Percentiles rank a stretch among this genome's conserved stretches.
These are phyloP conservation scores for honey bee (Apis mellifera) DNA, from an alignment of 1,140 invertebrate genomes.

Conservation along the genomic window DNA sequence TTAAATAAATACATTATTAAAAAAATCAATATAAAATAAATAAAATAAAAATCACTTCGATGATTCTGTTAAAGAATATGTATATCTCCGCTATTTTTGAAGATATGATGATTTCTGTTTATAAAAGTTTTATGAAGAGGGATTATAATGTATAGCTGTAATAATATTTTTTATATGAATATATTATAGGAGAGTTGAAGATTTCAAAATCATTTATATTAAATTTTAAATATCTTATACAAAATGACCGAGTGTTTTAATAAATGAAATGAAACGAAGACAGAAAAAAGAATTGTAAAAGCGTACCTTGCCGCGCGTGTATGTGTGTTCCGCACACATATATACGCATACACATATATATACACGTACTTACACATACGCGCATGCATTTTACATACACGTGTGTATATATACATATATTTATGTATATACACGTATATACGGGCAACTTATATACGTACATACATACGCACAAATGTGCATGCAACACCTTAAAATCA, in stretches of 20 bases:
- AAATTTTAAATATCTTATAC: too few species aligned
- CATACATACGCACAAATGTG: conserved; percentile 58
- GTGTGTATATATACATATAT: conserved; percentile 51
- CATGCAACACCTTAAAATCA: conserved; percentile 65
- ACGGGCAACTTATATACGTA: conserved; percentile 53
- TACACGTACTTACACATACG: conserved; percentile 49
- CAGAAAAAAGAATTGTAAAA: conserved; percentile 1
- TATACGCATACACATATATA: conserved; percentile 42
- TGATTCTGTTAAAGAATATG: conserved; percentile 5
- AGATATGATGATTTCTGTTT: too few species aligned
- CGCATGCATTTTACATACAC: conserved; percentile 57
- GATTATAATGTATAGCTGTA: too few species aligned
- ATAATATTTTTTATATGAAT: too few species aligned
- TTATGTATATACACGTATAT: conserved; percentile 56
- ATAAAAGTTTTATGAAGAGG: too few species aligned
- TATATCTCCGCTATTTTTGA: too few species aligned
- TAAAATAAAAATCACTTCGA: not conserved
- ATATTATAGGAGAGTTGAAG: too few species aligned
- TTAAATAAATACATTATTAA: too few species aligned
- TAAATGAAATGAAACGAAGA: not conserved
- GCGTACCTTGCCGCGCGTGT: conserved; percentile 43
- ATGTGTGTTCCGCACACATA: conserved; percentile 39
- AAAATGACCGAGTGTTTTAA: not conserved
- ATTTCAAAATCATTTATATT: too few species aligned
- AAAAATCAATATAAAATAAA: not conserved